phyloP scores from a whole-genome alignment of 2,797 vertebrate genomes.

The Triplophysa yarkandensis region DNA sequence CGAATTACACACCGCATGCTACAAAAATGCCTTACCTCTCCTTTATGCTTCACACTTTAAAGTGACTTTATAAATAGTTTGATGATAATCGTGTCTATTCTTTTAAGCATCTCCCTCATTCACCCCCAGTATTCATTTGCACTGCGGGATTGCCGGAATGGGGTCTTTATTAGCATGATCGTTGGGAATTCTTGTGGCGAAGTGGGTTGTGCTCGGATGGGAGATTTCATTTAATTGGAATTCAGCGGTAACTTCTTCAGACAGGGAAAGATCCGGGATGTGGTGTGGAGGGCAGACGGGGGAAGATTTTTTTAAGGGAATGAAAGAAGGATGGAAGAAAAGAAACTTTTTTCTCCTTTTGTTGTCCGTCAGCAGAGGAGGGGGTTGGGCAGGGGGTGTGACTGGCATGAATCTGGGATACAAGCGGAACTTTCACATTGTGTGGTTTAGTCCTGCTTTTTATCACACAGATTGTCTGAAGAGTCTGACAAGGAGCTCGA shows the following conservation, averaged over 20 bases:
- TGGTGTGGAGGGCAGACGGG: conserved; percentile 49
- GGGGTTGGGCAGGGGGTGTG: conserved; percentile 38
- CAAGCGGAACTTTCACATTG: conserved; percentile 57
- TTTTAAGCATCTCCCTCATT: conserved; percentile 36
- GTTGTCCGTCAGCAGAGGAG: conserved; percentile 41
- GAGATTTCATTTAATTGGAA: conserved; percentile 81
- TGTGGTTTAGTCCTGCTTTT: conserved; percentile 58
- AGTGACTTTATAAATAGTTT: conserved; percentile 54
- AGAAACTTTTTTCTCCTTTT: conserved; percentile 45
- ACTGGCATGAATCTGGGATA: conserved; percentile 43
- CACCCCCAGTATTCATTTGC: conserved; percentile 42
- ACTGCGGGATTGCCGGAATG: conserved; percentile 14
- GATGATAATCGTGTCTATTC: conserved; percentile 51
- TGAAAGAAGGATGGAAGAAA: conserved; percentile 49
- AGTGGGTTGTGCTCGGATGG: conserved; percentile 75
- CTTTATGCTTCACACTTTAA: conserved; percentile 28
- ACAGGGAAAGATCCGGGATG: conserved; percentile 67
- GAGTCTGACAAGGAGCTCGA: conserved; percentile 48
- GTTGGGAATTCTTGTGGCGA: conserved; percentile 75
- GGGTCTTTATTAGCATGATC: conserved; percentile 58
- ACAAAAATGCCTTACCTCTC: conserved; percentile 49
- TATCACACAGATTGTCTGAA: conserved; percentile 64
- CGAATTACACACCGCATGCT: background rate
- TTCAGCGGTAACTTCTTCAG: conserved; percentile 76
- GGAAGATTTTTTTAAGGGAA: conserved; percentile 46